Evolutionary conservation across 2,797 vertebrate genomes (phyloP).

Genomic region (Dermochelys coriacea): DNA sequence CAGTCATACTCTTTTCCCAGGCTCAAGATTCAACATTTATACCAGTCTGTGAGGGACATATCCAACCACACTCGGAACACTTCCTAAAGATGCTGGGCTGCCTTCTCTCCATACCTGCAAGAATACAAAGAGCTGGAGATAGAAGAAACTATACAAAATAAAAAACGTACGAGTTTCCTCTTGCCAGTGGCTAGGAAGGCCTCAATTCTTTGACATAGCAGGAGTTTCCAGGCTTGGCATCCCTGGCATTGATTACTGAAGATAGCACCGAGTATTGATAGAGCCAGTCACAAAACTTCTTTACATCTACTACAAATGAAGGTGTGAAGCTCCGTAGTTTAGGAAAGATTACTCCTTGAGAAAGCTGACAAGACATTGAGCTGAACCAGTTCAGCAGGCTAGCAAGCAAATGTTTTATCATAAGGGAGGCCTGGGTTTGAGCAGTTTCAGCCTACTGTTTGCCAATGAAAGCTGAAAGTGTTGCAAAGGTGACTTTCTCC

Average conservation of each 20-base stretch:
- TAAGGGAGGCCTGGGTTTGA: neutral
- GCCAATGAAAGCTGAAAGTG: neutral
- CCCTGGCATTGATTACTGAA: neutral
- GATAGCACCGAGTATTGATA: neutral
- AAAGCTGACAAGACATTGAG: too few species aligned
- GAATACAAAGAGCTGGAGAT: neutral
- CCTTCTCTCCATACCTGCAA: neutral
- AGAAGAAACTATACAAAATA: neutral
- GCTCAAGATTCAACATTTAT: neutral
- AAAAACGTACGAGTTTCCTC: neutral
- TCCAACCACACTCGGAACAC: neutral
- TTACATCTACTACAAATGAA: neutral
- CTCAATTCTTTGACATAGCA: neutral
- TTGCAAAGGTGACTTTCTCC: neutral
- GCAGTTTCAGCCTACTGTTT: neutral
- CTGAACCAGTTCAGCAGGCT: too few species aligned
- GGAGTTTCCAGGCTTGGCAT: neutral
- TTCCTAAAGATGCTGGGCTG: neutral
- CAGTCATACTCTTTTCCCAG: neutral
- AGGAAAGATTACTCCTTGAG: too few species aligned
- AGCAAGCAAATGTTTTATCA: neutral
- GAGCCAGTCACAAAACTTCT: neutral
- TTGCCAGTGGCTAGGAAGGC: neutral
- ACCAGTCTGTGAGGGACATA: neutral
- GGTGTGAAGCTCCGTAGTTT: neutral